These are phyloP conservation scores for Ranitomeya variabilis DNA, from an alignment of 2,113 vertebrate genomes.

Conservation along the genomic window DNA sequence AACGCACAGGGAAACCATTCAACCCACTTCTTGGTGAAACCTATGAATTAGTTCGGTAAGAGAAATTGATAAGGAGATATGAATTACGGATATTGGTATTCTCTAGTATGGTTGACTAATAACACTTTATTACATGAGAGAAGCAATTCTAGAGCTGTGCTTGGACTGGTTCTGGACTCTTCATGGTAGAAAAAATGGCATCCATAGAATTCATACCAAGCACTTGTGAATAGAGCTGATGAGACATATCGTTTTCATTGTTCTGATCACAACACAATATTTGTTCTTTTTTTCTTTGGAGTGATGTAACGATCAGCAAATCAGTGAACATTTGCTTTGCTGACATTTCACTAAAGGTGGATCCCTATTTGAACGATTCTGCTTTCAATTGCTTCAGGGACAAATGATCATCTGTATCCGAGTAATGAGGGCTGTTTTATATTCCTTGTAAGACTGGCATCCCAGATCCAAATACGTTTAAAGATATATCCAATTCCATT, in stretches of 20 bases:
- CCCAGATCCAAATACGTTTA: too few relatives aligned
- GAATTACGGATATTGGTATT: too few relatives aligned
- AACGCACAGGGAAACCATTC: slow-evolving; percentile 95
- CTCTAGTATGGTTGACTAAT: not conserved
- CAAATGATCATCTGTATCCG: too few relatives aligned
- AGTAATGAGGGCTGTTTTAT: too few relatives aligned
- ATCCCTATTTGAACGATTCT: too few relatives aligned
- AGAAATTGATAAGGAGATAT: not conserved
- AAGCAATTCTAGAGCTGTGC: not conserved
- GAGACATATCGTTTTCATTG: not conserved
- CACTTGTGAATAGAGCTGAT: not conserved
- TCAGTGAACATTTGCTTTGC: not conserved
- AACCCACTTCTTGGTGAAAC: slow-evolving; percentile 96
- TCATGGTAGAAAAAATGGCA: not conserved
- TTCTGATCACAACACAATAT: not conserved
- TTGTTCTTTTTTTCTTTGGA: not conserved
- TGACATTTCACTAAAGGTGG: too few relatives aligned
- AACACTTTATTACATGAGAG: not conserved
- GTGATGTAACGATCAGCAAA: not conserved
- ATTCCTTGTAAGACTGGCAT: too few relatives aligned
- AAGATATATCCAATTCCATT: too few relatives aligned
- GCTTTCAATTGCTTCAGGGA: too few relatives aligned
- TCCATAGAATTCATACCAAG: not conserved
- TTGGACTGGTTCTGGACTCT: not conserved
- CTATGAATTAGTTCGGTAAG: slow-evolving; percentile 91